Evolutionary conservation across 2,797 vertebrate species (phyloP).

Genomic region (Acipenser oxyrinchus): DNA sequence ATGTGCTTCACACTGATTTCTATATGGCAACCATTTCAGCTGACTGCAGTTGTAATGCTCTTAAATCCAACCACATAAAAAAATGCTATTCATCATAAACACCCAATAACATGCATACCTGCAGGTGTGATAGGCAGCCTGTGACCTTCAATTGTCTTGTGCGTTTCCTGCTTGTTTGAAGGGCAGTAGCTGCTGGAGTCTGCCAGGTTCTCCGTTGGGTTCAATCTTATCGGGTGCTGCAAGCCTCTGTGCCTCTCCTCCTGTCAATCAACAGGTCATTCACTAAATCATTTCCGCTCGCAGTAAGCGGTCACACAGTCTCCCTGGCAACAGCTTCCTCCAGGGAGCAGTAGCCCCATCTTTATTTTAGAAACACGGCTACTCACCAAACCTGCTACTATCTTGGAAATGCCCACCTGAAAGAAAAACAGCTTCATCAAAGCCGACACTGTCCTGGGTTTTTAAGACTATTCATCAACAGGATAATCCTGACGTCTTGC

Average conservation of each 20-base stretch:
- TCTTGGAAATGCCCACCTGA: too few relatives aligned
- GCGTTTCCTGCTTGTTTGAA: slow-evolving; percentile 57
- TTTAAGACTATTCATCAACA: not conserved
- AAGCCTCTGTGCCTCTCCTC: slow-evolving; percentile 56
- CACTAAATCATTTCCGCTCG: not conserved
- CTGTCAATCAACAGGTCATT: slow-evolving; percentile 42
- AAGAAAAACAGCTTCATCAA: too few relatives aligned
- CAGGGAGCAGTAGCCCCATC: not conserved
- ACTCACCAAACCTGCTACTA: too few relatives aligned
- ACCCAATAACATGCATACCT: slow-evolving; percentile 49
- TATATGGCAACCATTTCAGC: too few relatives aligned
- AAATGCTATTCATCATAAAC: too few relatives aligned
- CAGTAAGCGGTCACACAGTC: too few relatives aligned
- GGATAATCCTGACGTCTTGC: not conserved
- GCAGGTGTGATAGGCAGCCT: slow-evolving; percentile 75
- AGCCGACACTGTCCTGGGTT: too few relatives aligned
- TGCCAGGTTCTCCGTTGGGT: slow-evolving; percentile 54
- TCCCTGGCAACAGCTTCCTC: not conserved
- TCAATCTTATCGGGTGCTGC: slow-evolving; percentile 51
- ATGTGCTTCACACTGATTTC: too few relatives aligned
- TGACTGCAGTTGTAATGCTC: not conserved
- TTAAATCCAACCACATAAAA: not conserved
- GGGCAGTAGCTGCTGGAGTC: slow-evolving; percentile 50
- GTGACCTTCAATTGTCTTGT: slow-evolving; percentile 52
- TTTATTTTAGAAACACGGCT: too few relatives aligned